A percentile compares a stretch with the other conserved stretches of the same genome.
Evolutionary conservation across 1,140 invertebrate species (phyloP).

Genomic region (Magallana angulata): DNA sequence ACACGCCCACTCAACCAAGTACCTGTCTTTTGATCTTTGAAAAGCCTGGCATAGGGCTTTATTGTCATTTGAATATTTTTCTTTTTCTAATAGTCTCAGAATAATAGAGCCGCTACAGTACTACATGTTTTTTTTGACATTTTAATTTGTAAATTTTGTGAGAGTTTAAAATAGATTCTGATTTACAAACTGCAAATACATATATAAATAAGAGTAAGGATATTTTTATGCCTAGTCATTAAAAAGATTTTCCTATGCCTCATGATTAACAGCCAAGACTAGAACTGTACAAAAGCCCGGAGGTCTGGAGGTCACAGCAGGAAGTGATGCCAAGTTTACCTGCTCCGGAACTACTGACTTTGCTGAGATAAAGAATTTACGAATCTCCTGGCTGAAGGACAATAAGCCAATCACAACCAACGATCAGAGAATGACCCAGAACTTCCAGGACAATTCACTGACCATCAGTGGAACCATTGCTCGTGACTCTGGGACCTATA

Average conservation of each 20-base stretch:
- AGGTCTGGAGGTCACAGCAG: constrained; percentile 73
- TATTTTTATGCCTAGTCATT: too few species aligned
- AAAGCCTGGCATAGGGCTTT: too few species aligned
- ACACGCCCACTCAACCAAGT: background rate
- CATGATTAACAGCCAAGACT: constrained; percentile 66
- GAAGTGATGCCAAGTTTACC: constrained; percentile 73
- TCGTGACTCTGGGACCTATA: constrained; percentile 96
- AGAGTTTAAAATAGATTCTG: too few species aligned
- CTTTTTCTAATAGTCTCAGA: too few species aligned
- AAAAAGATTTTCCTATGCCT: background rate
- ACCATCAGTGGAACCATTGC: constrained; percentile 96
- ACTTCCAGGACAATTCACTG: constrained; percentile 91
- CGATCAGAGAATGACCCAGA: constrained; percentile 81
- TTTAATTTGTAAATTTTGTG: background rate
- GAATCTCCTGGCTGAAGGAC: constrained; percentile 74
- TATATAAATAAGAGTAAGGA: too few species aligned
- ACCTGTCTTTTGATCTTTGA: too few species aligned
- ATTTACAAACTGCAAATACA: too few species aligned
- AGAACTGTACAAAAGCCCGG: constrained; percentile 70
- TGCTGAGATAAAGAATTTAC: constrained; percentile 68
- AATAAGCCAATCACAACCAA: constrained; percentile 87
- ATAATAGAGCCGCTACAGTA: too few species aligned
- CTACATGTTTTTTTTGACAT: too few species aligned
- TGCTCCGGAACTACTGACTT: constrained; percentile 75
- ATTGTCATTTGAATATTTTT: too few species aligned